phyloP scores from a whole-genome alignment of 2,797 vertebrate genomes.

The Sebastes trivittatus region DNA sequence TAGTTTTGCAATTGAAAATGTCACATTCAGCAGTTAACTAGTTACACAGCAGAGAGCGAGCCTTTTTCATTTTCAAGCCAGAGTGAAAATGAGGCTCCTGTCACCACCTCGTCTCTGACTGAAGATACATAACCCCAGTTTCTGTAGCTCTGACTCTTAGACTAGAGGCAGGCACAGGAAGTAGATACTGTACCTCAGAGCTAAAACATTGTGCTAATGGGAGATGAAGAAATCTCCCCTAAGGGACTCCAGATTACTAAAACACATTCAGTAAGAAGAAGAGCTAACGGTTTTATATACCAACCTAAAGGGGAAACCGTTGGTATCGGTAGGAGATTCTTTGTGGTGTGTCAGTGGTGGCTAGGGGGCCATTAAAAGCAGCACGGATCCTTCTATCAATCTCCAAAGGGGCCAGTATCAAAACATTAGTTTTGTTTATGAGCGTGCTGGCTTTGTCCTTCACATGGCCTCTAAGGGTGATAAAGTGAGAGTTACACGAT shows the following conservation, averaged over 20 bases:
- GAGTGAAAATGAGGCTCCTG: conserved; percentile 1
- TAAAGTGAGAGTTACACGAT: conserved; percentile 95
- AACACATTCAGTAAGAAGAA: neutral
- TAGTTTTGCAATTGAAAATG: neutral
- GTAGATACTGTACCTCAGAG: neutral
- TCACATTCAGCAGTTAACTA: neutral
- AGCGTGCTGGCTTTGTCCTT: conserved; percentile 89
- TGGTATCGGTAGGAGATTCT: neutral
- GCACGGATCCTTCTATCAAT: conserved; percentile 32
- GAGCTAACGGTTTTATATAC: conserved; percentile 1
- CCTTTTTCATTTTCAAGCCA: neutral
- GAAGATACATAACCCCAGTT: neutral
- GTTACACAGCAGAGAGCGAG: neutral
- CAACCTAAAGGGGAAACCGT: neutral
- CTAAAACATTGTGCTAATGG: neutral
- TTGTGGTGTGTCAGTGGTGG: conserved; percentile 8
- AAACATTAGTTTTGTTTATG: conserved; percentile 91
- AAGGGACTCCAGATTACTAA: neutral
- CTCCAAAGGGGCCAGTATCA: conserved; percentile 70
- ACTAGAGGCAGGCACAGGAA: neutral
- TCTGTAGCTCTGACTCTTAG: neutral
- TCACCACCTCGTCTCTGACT: neutral
- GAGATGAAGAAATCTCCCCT: neutral
- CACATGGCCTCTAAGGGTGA: conserved; percentile 92
- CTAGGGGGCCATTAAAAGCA: conserved; percentile 27